A percentile compares a stretch with the other conserved stretches of the same genome.
Conservation (phyloP, 2,113 vertebrate genomes). For the Catagonus wagneri region DNA sequence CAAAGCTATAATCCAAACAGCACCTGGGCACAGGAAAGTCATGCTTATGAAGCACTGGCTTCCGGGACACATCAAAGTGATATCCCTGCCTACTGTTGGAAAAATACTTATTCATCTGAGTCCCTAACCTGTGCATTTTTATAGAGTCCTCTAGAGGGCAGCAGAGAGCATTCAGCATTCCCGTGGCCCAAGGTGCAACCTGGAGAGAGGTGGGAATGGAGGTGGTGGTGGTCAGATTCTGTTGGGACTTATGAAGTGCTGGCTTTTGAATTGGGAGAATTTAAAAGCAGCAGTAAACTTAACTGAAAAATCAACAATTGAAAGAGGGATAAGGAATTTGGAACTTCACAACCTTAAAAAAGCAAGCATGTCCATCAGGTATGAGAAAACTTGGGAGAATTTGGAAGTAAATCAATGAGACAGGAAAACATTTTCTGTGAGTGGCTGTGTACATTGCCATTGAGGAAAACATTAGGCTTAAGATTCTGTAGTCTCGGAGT, state of each 20-base stretch:
- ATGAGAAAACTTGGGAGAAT: not conserved
- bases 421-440: not conserved
- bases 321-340: not conserved
- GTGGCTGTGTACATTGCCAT: not conserved
- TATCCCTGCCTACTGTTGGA: not conserved
- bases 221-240: not conserved
- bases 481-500: not conserved
- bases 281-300: not conserved
- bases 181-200: not conserved
- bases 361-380: not conserved
- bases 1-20: not conserved
- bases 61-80: not conserved
- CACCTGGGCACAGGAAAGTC: not conserved
- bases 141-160: not conserved
- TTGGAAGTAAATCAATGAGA: not conserved
- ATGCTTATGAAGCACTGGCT: not conserved
- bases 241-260: not conserved
- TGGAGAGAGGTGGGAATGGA: not conserved
- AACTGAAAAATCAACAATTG: not conserved
- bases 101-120: not conserved
- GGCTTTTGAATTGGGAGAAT: constrained; percentile 2
- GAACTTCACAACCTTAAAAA: not conserved
- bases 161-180: not conserved
- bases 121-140: not conserved
- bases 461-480: not conserved